Evolutionary conservation across 92 coral and sea anemone species (phyloP).

Genomic region (Porites divaricata): DNA sequence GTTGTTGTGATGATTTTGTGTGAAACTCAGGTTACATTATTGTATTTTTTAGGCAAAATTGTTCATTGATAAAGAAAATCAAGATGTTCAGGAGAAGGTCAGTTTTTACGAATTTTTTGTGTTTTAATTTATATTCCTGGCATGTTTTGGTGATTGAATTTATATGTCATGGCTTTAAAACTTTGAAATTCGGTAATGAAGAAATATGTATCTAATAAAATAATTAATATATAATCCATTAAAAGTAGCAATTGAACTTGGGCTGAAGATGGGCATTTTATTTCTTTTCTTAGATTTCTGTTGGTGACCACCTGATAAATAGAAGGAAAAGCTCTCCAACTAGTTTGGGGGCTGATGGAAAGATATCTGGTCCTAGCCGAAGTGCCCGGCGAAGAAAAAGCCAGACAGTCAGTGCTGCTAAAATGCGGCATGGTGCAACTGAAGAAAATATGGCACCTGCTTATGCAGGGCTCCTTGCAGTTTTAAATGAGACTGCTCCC

Average conservation of each 20-base stretch:
- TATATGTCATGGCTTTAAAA: no score
- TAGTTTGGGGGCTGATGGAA: constrained; percentile 6
- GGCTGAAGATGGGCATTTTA: no score
- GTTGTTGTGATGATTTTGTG: not conserved
- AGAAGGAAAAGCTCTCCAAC: constrained; percentile 31
- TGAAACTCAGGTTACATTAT: not conserved
- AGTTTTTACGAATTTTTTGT: no score
- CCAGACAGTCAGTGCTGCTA: constrained; percentile 16
- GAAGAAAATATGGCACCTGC: constrained; percentile 49
- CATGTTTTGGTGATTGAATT: no score
- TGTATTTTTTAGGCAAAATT: not conserved
- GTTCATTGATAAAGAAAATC: not conserved
- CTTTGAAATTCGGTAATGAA: no score
- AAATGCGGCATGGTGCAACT: constrained; percentile 48
- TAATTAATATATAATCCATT: no score
- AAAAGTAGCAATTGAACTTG: no score
- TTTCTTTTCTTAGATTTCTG: no score
- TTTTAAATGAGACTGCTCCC: not conserved
- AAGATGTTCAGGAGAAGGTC: no score
- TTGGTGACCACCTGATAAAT: constrained; percentile 10
- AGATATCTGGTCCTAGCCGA: constrained; percentile 14
- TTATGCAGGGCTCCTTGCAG: constrained; percentile 42
- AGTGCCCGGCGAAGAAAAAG: constrained; percentile 23
- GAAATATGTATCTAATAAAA: no score
- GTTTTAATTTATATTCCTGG: no score